Conservation (phyloP, 2,797 vertebrate species). For the Steatocranus sp. region DNA sequence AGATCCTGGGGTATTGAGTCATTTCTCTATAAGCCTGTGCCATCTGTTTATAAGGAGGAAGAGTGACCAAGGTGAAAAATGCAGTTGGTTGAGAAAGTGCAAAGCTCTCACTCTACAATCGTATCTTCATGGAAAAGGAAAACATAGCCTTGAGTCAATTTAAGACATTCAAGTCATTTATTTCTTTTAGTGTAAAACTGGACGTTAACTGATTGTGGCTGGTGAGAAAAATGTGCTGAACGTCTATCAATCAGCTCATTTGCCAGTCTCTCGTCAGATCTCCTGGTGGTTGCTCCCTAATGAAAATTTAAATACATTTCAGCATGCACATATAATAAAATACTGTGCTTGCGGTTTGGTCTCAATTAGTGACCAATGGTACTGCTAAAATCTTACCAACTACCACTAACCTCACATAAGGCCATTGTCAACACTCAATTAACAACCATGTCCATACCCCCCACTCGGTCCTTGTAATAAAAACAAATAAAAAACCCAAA, state of each 20-base stretch:
- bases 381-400: not conserved
- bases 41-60: conserved; percentile 8
- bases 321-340: not conserved
- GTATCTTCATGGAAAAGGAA: conserved; percentile 4
- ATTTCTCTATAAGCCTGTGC: not conserved
- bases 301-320: not conserved
- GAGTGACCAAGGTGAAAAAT: conserved; percentile 1
- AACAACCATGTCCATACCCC: conserved; percentile 41
- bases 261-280: not conserved
- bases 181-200: not conserved
- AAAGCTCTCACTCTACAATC: conserved; percentile 9
- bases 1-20: not conserved
- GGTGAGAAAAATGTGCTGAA: not conserved
- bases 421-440: conserved; percentile 68
- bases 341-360: not conserved
- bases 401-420: conserved; percentile 22
- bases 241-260: not conserved
- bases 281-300: not conserved
- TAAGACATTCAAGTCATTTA: not conserved
- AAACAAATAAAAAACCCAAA: not conserved
- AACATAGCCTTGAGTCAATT: not conserved
- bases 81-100: not conserved
- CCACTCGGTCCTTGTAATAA: not conserved
- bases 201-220: not conserved
- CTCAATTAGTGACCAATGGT: not conserved